Base-by-base conservation (phyloP, 1,140 invertebrate genomes). In the Drosophila simulans region DNA sequence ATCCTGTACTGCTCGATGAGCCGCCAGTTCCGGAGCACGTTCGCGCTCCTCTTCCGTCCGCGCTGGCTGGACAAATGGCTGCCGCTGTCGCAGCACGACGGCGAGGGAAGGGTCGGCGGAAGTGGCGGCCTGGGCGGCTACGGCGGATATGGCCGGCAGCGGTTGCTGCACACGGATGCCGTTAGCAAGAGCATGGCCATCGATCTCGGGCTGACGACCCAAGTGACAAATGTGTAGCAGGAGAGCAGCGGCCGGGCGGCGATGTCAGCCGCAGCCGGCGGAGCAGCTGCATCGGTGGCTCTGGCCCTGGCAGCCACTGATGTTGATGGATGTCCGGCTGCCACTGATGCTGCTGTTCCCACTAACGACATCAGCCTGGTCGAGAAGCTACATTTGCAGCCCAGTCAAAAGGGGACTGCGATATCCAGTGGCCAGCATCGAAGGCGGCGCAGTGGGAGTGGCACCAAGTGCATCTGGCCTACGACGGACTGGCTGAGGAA, bases 1-100 rank as follows among this genome's bases (percentile, higher is more conserved):
- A 97, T 99, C 68, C 95, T 99, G 20, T 99, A 99, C 93, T 99
- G 98, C 93, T 96, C 97, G 63, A 99, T 99, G 98, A 98, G 97
- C 77, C 95, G 97, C 46, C 98, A 99, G 93, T 99, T 99, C 93
- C 94, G 98, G 12, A 95, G 94, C 66, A 98, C 98, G 4, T 99
- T 98, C 82, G 94, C 94, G 25, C 92, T 95, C 56, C 93, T 95
- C 4, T 95, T 96, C 86, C 96, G 96, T 92, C 93, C 94, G 57
- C 93, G 93, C 56, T 92, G 92, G 62, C 81, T 94, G 35, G 92
- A 93, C 69, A 92, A 92, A 60, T 95, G 94, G 94, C 86, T 94
- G 66, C 93, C 94, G 22, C 91, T 94, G 31, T 93, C 94, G 7
- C 93, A 94, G 62, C 92, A 91, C 31, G 91, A 94, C 56, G 92